phyloP scores from a whole-genome alignment of 2,888 invertebrate genomes.

The Cecidostiba fungosa region DNA sequence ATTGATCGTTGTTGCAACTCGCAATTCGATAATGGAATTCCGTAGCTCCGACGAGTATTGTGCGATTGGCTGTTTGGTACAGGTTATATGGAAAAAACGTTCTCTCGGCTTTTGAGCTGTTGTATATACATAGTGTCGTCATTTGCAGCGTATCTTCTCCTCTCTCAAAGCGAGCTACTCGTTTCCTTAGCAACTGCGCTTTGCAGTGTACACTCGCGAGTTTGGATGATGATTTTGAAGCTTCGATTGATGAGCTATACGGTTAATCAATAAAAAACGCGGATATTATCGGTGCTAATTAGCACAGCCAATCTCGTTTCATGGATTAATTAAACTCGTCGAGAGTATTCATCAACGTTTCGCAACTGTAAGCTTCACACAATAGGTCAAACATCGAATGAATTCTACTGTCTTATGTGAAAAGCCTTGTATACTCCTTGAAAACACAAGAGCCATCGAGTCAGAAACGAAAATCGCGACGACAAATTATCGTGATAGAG shows the following conservation, averaged over 20 bases:
- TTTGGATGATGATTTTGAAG: background rate
- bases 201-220: background rate
- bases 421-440: background rate
- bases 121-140: too few relatives aligned
- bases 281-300: too few relatives aligned
- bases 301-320: too few relatives aligned
- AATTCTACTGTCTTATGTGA: too few relatives aligned
- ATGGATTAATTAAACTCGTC: too few relatives aligned
- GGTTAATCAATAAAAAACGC: too few relatives aligned
- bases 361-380: too few relatives aligned
- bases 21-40: conserved; percentile 40
- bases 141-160: too few relatives aligned
- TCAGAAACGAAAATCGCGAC: background rate
- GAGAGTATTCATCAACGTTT: too few relatives aligned
- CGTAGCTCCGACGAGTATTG: background rate
- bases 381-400: too few relatives aligned
- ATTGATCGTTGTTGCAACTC: background rate
- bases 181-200: conserved; percentile 45
- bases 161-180: too few relatives aligned
- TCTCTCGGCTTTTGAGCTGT: conserved; percentile 1
- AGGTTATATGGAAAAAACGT: conserved; percentile 3
- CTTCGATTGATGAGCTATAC: too few relatives aligned
- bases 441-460: background rate
- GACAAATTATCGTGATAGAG: background rate
- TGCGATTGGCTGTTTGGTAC: conserved; percentile 43